Conservation (phyloP, 2,888 invertebrate genomes). For the Chaetogeoica ovagalla region DNA sequence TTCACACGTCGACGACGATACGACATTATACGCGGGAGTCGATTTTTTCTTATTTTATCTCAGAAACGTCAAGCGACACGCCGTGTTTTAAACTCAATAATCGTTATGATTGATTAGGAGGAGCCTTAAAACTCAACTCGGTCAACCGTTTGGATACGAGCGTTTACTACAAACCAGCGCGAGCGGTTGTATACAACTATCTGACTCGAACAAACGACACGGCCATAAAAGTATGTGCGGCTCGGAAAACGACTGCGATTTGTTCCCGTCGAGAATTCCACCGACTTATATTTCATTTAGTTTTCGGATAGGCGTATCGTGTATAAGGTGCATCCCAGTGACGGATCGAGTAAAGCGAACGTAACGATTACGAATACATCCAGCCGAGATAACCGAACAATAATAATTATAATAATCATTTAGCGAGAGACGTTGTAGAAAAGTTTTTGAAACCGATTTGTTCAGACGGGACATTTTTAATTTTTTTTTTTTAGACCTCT, state of each 20-base stretch:
- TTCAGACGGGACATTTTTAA: too few species aligned
- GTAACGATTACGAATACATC: too few species aligned
- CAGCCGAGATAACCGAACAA: background rate
- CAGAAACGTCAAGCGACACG: too few species aligned
- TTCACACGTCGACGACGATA: background rate
- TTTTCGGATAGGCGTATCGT: background rate
- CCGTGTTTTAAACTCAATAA: too few species aligned
- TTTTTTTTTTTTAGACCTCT: too few species aligned
- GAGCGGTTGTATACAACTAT: background rate
- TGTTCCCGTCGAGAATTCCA: conserved; percentile 5
- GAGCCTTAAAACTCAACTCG: background rate
- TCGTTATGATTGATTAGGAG: background rate
- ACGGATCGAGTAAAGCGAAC: background rate
- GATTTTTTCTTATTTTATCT: too few species aligned
- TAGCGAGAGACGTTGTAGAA: background rate
- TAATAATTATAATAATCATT: background rate
- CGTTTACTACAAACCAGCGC: too few species aligned
- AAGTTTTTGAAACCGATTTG: too few species aligned
- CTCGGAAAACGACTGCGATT: background rate
- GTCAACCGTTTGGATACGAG: background rate
- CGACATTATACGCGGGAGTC: background rate
- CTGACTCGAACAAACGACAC: background rate
- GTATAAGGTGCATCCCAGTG: background rate
- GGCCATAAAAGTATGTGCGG: background rate
- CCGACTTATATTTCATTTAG: conserved; percentile 6